Conservation (phyloP, 2,888 invertebrate genomes). For the Heteromurus nitidus region DNA sequence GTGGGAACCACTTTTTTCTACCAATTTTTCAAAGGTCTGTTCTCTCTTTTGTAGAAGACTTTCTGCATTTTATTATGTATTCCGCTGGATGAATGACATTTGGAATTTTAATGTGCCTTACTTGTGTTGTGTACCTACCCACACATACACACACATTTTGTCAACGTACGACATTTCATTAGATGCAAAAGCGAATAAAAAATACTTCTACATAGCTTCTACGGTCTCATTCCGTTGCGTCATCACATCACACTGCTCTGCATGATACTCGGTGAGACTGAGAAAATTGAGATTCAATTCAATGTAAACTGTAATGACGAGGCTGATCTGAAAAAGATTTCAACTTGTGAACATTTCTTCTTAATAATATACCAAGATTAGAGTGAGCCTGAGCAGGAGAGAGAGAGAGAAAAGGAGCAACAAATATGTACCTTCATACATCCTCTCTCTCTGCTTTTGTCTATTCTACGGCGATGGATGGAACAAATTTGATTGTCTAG, state of each 20-base stretch:
- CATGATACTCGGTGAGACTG: conserved; percentile 34
- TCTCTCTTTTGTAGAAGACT: conserved; percentile 11
- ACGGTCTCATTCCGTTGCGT: conserved; percentile 40
- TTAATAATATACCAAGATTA: conserved; percentile 21
- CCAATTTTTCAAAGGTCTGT: conserved; percentile 48
- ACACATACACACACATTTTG: too few relatives aligned
- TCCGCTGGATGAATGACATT: conserved; percentile 63
- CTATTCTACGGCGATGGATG: conserved; percentile 38
- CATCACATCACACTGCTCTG: conserved; percentile 25
- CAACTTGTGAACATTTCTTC: conserved; percentile 22
- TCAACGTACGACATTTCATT: too few relatives aligned
- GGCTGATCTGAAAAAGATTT: conserved; percentile 45
- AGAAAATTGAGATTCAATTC: conserved; percentile 43
- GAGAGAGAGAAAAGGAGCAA: too few relatives aligned
- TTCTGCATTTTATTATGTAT: conserved; percentile 38
- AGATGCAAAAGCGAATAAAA: conserved; percentile 16
- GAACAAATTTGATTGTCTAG: conserved; percentile 62
- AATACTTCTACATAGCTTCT: neutral
- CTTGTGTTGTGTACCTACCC: too few relatives aligned
- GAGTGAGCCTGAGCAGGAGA: too few relatives aligned
- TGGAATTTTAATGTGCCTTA: conserved; percentile 59
- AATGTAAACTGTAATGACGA: conserved; percentile 13
- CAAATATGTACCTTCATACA: too few relatives aligned
- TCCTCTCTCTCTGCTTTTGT: too few relatives aligned
- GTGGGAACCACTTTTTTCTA: conserved; percentile 63